phyloP scores from a whole-genome alignment of 2,797 vertebrate genomes.

The Pantherophis alleghaniensis region DNA sequence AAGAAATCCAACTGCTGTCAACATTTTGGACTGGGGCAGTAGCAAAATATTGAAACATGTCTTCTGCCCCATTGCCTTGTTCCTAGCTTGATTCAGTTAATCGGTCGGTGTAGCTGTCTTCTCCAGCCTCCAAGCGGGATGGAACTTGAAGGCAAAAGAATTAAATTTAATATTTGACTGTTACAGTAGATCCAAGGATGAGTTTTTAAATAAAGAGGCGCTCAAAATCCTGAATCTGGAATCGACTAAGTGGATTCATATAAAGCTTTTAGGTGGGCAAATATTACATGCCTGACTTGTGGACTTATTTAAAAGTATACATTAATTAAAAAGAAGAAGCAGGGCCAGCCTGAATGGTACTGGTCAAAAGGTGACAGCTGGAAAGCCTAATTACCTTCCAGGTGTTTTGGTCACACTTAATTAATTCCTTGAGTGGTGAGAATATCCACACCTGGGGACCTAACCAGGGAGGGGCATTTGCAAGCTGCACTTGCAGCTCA shows the following conservation, averaged over 20 bases:
- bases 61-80: not conserved
- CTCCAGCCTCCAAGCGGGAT: not conserved
- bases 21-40: not conserved
- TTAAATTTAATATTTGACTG: not conserved
- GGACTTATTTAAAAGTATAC: not conserved
- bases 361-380: constrained; percentile 30
- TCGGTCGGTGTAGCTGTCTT: not conserved
- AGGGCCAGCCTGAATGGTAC: not conserved
- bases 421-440: constrained; percentile 21
- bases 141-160: not conserved
- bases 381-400: constrained; percentile 29
- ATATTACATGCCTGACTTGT: not conserved
- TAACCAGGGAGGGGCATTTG: constrained; percentile 15
- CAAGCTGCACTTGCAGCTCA: not conserved
- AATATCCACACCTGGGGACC: constrained; percentile 3
- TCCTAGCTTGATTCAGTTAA: not conserved
- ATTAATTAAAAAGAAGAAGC: not conserved
- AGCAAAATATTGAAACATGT: not conserved
- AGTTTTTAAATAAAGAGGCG: not conserved
- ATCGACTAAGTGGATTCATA: not conserved
- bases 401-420: constrained; percentile 35
- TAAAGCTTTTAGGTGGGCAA: not conserved
- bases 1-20: not conserved
- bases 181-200: not conserved
- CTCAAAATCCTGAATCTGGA: not conserved